phyloP scores from a whole-genome alignment of 1,140 invertebrate genomes.

The Drosophila leontia region DNA sequence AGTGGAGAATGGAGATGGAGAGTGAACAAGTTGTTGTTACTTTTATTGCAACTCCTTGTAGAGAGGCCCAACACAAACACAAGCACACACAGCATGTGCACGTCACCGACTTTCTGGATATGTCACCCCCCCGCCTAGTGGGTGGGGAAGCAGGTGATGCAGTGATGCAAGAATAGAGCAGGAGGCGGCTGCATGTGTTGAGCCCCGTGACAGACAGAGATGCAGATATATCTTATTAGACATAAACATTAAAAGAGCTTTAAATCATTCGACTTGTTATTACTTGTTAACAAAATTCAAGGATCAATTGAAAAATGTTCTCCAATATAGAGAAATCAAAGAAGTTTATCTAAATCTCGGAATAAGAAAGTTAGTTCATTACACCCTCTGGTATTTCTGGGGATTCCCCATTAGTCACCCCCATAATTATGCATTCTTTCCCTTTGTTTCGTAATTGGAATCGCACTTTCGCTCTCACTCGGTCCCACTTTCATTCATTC shows the following conservation, averaged over 20 bases:
- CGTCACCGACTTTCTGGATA: conserved; percentile 2
- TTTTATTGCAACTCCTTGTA: conserved; percentile 36
- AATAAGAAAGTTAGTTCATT: background rate
- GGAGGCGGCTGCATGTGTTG: background rate
- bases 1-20: conserved; percentile 8
- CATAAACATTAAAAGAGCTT: background rate
- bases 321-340: background rate
- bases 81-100: background rate
- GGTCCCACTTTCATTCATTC: conserved; percentile 24
- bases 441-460: conserved; percentile 36
- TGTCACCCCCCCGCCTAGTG: background rate
- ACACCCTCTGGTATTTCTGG: background rate
- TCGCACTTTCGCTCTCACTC: conserved; percentile 45
- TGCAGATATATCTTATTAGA: background rate
- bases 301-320: too few relatives aligned
- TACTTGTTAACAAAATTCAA: background rate
- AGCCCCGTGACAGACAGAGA: conserved; percentile 1
- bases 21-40: conserved; percentile 54
- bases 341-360: background rate
- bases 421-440: conserved; percentile 1
- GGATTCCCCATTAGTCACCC: background rate
- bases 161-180: background rate
- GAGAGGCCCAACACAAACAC: background rate
- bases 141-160: background rate
- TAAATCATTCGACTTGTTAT: background rate